Percentiles rank a stretch among this genome's conserved stretches.
Conservation (phyloP, 2,888 invertebrate species). For the Griposia aprilina region DNA sequence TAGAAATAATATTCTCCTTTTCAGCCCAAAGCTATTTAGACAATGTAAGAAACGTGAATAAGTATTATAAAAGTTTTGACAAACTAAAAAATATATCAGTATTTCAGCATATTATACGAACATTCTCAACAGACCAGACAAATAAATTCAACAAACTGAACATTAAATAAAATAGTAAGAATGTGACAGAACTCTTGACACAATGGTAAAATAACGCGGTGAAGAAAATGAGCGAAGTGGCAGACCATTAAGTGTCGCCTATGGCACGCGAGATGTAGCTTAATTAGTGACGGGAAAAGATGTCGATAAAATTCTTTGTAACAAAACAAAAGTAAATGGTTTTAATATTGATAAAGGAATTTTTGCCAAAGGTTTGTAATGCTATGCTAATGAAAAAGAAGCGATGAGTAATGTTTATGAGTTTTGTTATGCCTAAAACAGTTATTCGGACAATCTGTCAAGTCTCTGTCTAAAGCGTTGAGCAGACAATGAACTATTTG, state of each 20-base stretch:
- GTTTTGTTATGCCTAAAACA: too few species aligned
- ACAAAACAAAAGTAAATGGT: background rate
- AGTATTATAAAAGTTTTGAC: background rate
- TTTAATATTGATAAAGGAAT: too few species aligned
- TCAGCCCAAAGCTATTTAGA: background rate
- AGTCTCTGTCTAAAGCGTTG: too few species aligned
- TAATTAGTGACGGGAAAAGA: constrained; percentile 53
- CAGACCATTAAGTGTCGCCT: constrained; percentile 84
- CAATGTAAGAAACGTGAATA: background rate
- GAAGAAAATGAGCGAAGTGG: constrained; percentile 83
- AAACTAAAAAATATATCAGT: background rate
- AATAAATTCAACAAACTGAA: constrained; percentile 42
- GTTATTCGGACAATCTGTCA: too few species aligned
- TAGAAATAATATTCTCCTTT: background rate
- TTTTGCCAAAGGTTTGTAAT: background rate
- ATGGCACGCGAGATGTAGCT: constrained; percentile 69
- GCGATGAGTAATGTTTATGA: too few species aligned
- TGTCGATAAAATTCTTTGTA: constrained; percentile 35
- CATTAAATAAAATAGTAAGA: constrained; percentile 75
- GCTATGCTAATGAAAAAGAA: background rate
- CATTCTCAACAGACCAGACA: background rate
- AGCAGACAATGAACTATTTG: too few species aligned
- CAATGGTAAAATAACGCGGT: constrained; percentile 80
- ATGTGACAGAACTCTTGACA: constrained; percentile 76
- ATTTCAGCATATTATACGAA: background rate